Conservation (phyloP, 2,888 invertebrate genomes). For the Unio delphinus region DNA sequence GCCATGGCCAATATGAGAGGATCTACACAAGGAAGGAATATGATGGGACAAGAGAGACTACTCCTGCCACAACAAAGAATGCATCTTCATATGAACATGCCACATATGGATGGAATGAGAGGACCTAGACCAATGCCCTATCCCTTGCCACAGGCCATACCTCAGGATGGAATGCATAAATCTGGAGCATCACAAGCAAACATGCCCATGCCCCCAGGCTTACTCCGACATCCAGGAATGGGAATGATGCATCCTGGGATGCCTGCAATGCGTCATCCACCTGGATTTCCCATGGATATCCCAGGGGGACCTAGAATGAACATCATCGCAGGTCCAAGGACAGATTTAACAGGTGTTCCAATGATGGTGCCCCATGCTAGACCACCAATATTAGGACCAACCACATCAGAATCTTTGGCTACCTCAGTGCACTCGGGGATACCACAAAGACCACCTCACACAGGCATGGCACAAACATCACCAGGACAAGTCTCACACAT, state of each 20-base stretch:
- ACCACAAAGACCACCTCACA: too few species aligned
- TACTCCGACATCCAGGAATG: constrained; percentile 28
- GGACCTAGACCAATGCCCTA: constrained; percentile 23
- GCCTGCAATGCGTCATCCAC: constrained; percentile 24
- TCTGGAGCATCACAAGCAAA: constrained; percentile 25
- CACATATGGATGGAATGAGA: constrained; percentile 22
- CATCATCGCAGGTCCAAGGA: background rate
- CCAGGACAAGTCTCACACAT: constrained; percentile 12
- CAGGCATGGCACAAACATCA: constrained; percentile 1
- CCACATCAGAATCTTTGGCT: too few species aligned
- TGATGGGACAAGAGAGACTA: constrained; percentile 6
- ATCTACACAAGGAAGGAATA: constrained; percentile 11
- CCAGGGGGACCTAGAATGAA: constrained; percentile 16
- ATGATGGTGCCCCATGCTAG: too few species aligned
- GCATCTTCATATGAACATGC: constrained; percentile 18
- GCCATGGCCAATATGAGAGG: constrained; percentile 18
- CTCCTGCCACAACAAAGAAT: constrained; percentile 33
- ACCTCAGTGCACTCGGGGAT: too few species aligned
- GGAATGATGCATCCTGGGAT: constrained; percentile 30
- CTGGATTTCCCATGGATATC: constrained; percentile 18
- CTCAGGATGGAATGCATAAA: constrained; percentile 21
- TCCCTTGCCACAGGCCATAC: constrained; percentile 19
- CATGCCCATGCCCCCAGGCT: constrained; percentile 23
- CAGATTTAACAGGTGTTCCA: too few species aligned
- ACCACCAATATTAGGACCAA: too few species aligned